phyloP scores from a whole-genome alignment of 2,113 vertebrate species.

The Chinchilla lanigera region DNA sequence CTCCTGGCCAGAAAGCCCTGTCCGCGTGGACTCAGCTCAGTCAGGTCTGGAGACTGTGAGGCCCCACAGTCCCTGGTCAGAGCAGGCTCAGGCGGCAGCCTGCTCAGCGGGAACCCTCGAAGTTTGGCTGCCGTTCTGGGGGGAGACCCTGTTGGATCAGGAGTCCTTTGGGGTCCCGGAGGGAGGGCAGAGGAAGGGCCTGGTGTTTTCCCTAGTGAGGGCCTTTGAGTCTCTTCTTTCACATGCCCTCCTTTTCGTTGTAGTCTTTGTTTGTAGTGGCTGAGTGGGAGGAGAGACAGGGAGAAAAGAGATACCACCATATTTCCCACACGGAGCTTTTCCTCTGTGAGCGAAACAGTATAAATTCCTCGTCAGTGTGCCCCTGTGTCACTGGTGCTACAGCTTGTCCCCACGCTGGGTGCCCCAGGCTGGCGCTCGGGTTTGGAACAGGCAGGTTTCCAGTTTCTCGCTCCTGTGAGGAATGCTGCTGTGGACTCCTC shows the following conservation, averaged over 20 bases:
- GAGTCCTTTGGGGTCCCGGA: too few species aligned
- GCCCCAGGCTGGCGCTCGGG: rapidly evolving
- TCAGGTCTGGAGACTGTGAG: background rate
- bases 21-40: too few species aligned
- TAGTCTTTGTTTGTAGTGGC: too few species aligned
- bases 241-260: rapidly evolving
- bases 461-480: rapidly evolving
- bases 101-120: background rate
- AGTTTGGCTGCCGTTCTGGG: background rate
- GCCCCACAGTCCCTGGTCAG: background rate
- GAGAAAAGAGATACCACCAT: background rate
- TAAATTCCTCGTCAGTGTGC: background rate
- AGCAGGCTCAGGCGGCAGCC: background rate
- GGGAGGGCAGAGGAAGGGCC: too few species aligned
- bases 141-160: background rate
- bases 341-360: background rate
- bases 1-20: background rate
- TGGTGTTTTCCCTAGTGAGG: background rate
- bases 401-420: background rate
- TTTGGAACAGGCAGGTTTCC: background rate
- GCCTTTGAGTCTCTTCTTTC: background rate
- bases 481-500: too few species aligned
- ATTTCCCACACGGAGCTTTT: background rate
- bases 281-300: background rate
- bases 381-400: rapidly evolving